phyloP scores from a whole-genome alignment of 1,140 invertebrate species.

The Ips typographus region DNA sequence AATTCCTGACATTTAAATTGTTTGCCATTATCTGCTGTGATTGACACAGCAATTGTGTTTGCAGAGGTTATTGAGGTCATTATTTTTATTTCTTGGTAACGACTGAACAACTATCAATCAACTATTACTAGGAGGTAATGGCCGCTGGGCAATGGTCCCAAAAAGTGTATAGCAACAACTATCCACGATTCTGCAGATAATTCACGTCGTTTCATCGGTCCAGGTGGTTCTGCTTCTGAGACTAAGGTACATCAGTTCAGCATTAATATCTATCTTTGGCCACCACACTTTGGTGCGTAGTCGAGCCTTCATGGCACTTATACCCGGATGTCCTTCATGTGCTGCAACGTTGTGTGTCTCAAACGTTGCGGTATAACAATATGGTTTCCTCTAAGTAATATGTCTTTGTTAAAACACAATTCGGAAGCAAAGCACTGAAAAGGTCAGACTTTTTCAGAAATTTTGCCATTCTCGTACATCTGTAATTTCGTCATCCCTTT shows the following conservation, averaged over 20 bases:
- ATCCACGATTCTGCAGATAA: conserved; percentile 47
- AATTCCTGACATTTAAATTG: conserved; percentile 31
- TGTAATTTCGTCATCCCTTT: conserved; percentile 6
- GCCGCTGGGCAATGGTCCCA: conserved; percentile 43
- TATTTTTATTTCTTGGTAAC: conserved; percentile 27
- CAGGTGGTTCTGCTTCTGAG: conserved; percentile 29
- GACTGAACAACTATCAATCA: conserved; percentile 3
- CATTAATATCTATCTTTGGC: conserved; percentile 55
- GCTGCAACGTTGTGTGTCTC: conserved; percentile 54
- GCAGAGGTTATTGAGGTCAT: conserved; percentile 28
- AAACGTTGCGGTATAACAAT: conserved; percentile 32
- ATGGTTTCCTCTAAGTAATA: conserved; percentile 24
- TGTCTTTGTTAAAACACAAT: conserved; percentile 16
- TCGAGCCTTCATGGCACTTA: conserved; percentile 58
- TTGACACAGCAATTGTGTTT: neutral
- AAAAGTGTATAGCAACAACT: conserved; percentile 46
- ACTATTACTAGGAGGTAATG: conserved; percentile 41
- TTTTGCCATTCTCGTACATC: conserved; percentile 1
- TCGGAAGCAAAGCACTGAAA: conserved; percentile 10
- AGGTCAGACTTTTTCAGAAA: neutral
- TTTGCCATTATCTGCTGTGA: conserved; percentile 35
- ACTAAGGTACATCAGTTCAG: conserved; percentile 52
- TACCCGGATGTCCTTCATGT: conserved; percentile 57
- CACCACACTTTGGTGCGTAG: conserved; percentile 59
- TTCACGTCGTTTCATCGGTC: conserved; percentile 41